Base-by-base conservation (phyloP, 2,797 vertebrate species). In the Meriones psammophilus region DNA sequence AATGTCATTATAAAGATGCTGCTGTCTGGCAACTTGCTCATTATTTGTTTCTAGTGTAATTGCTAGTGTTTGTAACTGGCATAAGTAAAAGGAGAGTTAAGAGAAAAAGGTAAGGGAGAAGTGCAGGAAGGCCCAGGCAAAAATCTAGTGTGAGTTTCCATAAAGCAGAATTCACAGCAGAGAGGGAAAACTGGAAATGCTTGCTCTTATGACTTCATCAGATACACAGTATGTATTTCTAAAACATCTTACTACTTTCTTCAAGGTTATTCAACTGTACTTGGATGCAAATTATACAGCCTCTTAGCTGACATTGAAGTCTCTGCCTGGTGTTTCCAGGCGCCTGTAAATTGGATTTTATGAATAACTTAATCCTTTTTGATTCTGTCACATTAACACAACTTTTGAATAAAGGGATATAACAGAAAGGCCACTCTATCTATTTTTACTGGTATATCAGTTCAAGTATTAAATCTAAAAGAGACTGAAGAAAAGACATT, bases 331-430 rank as follows among this genome's bases (percentile, higher is more conserved):
- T 84, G 14, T 94, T 96, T 92, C 69, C 18, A 18, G 33, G 33
- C 94, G 87, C 1, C 56, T 91, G 42, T 56, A 96, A 96, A 94
- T 88, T 94, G 66, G 56, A 91, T 96, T 94, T 96, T 94, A 91
- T 80, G 89, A 96, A 94, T 94, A 96, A 97, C 90, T 94, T 92
- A 94, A 95, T 92, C 39, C 26, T 85, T 95, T 94, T 91, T 88
- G 18, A 95, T 74, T 94, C 68, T 92, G n/a, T 89, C 87, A 86
- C 26, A 86, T 87, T 92, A 93, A 85, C 30, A 69, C 4, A 89
- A 64, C 9, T 73, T 94, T 69, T 62, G 36, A 94, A 90, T 78
- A 28, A 69, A 74, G n/a, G 36, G 7, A 91, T 78, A 50, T 95
- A 79, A 94, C 24, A 89, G 24, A 66, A 97, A 92, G 56, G 4